These are phyloP conservation scores for Proctacanthus coquilletti DNA, from an alignment of 1,140 invertebrate genomes.

Conservation along the genomic window DNA sequence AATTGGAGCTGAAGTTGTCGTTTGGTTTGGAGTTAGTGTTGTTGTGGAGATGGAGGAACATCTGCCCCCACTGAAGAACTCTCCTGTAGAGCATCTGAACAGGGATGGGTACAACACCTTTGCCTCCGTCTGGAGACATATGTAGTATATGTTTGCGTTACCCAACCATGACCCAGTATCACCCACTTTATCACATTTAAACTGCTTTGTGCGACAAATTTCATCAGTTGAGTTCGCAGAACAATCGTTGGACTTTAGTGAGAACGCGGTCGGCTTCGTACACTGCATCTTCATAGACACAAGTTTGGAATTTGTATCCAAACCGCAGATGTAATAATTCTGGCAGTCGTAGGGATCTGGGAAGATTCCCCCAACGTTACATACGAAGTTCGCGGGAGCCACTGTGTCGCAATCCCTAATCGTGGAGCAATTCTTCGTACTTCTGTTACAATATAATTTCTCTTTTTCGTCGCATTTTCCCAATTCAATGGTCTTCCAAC, in stretches of 20 bases:
- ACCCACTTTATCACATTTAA: conserved; percentile 18
- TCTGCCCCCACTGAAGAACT: conserved; percentile 18
- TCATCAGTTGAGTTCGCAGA: conserved; percentile 14
- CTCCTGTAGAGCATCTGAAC: conserved; percentile 24
- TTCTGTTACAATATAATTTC: too few relatives aligned
- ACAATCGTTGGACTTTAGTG: conserved; percentile 21
- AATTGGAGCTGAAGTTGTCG: too few relatives aligned
- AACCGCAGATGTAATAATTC: conserved; percentile 29
- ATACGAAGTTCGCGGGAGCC: too few relatives aligned
- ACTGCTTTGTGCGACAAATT: conserved; percentile 17
- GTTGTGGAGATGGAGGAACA: too few relatives aligned
- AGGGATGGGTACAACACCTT: conserved; percentile 23
- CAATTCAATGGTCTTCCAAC: too few relatives aligned
- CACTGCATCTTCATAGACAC: too few relatives aligned
- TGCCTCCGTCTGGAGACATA: conserved; percentile 22
- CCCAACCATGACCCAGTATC: conserved; percentile 21
- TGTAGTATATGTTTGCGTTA: conserved; percentile 28
- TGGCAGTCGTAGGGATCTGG: conserved; percentile 30
- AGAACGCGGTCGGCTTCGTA: conserved; percentile 22
- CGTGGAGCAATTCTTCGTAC: too few relatives aligned
- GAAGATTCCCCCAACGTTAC: too few relatives aligned
- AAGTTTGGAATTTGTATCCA: too few relatives aligned
- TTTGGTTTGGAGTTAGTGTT: too few relatives aligned
- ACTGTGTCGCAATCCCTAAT: too few relatives aligned
- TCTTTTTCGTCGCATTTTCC: too few relatives aligned